Evolutionary conservation across 2,888 invertebrate genomes (phyloP).

Genomic region (Tromatobia lineatoria): DNA sequence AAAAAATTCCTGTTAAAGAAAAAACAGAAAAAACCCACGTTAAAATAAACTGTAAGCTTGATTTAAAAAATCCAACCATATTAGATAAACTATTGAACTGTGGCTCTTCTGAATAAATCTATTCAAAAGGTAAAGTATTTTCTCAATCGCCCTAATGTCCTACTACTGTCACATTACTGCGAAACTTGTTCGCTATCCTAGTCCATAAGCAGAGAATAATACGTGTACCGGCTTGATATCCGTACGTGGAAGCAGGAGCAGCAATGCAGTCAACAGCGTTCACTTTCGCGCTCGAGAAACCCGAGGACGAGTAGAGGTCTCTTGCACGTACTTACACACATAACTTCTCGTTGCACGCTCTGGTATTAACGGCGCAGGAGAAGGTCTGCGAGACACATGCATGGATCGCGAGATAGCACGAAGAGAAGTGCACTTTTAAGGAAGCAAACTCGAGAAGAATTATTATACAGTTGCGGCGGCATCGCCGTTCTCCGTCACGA

Average conservation of each 20-base stretch:
- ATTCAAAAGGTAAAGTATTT: too few species aligned
- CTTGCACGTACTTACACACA: constrained; percentile 2
- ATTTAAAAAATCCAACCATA: too few species aligned
- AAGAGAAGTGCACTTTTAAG: constrained; percentile 42
- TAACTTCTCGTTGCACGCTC: constrained; percentile 4
- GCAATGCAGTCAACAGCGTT: constrained; percentile 8
- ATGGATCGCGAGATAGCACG: neutral
- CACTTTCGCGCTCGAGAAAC: constrained; percentile 47
- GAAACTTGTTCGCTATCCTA: neutral
- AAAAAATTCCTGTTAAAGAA: too few species aligned
- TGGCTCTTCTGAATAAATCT: too few species aligned
- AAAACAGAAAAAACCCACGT: too few species aligned
- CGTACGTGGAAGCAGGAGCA: constrained; percentile 4
- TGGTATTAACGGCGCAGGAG: constrained; percentile 13
- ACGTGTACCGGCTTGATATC: constrained; percentile 26
- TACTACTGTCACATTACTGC: too few species aligned
- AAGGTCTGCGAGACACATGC: constrained; percentile 10
- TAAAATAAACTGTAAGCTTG: too few species aligned
- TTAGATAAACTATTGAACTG: too few species aligned
- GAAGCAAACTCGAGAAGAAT: constrained; percentile 40
- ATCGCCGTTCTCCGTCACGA: neutral
- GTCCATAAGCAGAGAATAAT: constrained; percentile 14
- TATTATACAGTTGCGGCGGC: constrained; percentile 14
- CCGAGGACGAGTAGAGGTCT: constrained; percentile 42
- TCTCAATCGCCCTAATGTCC: too few species aligned